Percentiles rank a stretch among this genome's conserved stretches.
Conservation (phyloP, 2,888 invertebrate genomes). For the Cancer borealis region DNA sequence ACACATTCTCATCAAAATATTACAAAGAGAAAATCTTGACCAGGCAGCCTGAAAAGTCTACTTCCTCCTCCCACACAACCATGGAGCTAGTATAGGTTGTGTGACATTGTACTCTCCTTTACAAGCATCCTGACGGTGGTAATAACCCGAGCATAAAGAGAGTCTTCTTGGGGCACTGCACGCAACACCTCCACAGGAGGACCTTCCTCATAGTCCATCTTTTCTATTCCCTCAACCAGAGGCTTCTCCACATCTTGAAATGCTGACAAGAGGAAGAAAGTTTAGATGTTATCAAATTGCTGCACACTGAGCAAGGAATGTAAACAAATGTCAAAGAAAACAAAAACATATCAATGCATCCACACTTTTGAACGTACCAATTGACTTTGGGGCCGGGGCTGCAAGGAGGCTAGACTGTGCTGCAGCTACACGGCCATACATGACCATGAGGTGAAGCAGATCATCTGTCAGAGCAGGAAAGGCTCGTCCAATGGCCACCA, state of each 20-base stretch:
- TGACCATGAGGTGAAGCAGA: conserved; percentile 90
- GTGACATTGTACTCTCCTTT: conserved; percentile 63
- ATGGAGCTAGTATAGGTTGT: conserved; percentile 59
- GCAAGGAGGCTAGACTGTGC: conserved; percentile 88
- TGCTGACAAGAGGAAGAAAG: conserved; percentile 53
- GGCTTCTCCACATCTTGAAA: conserved; percentile 50
- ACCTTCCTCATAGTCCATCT: conserved; percentile 66
- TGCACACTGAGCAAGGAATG: not conserved
- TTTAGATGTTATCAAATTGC: not conserved
- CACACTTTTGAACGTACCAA: conserved; percentile 52
- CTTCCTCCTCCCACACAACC: not conserved
- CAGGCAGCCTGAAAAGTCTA: not conserved
- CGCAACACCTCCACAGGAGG: not conserved
- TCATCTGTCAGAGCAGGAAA: conserved; percentile 96
- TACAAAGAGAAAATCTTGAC: not conserved
- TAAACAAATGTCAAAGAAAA: not conserved
- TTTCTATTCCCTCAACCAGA: conserved; percentile 23
- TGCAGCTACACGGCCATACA: conserved; percentile 90
- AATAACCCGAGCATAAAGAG: conserved; percentile 64
- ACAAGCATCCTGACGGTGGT: conserved; percentile 59
- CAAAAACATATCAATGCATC: not conserved
- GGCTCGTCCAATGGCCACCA: conserved; percentile 92
- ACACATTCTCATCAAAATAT: not conserved
- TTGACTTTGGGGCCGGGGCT: conserved; percentile 68
- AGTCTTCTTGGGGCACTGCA: conserved; percentile 66